A percentile compares a stretch with the other conserved stretches of the same genome.
Evolutionary conservation across 2,113 vertebrate genomes (phyloP).

Genomic region (Ictalurus punctatus): DNA sequence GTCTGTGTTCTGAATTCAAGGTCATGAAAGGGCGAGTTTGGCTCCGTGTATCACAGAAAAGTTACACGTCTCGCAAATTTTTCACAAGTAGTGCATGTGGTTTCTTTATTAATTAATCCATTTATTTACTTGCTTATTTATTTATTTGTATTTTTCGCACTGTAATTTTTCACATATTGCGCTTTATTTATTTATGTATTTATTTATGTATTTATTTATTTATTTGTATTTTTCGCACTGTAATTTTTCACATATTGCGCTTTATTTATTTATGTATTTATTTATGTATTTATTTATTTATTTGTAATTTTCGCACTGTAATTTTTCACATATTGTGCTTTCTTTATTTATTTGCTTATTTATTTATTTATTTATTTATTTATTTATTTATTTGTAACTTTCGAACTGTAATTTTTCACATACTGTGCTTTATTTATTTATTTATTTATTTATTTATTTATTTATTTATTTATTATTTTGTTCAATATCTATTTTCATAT

Average conservation of each 20-base stretch:
- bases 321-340: not conserved
- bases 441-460: too few relatives aligned
- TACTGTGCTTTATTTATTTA: too few relatives aligned
- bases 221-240: not conserved
- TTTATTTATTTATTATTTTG: too few relatives aligned
- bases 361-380: not conserved
- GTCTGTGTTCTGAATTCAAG: conserved; percentile 18
- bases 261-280: too few relatives aligned
- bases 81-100: too few relatives aligned
- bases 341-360: not conserved
- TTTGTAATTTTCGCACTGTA: not conserved
- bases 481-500: not conserved
- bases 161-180: not conserved
- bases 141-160: not conserved
- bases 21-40: not conserved
- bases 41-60: not conserved
- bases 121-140: not conserved
- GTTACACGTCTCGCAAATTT: not conserved
- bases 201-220: too few relatives aligned
- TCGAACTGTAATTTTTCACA: not conserved
- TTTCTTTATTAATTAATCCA: not conserved
- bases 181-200: too few relatives aligned
- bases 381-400: not conserved
- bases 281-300: too few relatives aligned
- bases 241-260: not conserved